A percentile compares a stretch with the other conserved stretches of the same genome.
Evolutionary conservation across 2,113 vertebrate species (phyloP).

Genomic region (Cololabis saira): DNA sequence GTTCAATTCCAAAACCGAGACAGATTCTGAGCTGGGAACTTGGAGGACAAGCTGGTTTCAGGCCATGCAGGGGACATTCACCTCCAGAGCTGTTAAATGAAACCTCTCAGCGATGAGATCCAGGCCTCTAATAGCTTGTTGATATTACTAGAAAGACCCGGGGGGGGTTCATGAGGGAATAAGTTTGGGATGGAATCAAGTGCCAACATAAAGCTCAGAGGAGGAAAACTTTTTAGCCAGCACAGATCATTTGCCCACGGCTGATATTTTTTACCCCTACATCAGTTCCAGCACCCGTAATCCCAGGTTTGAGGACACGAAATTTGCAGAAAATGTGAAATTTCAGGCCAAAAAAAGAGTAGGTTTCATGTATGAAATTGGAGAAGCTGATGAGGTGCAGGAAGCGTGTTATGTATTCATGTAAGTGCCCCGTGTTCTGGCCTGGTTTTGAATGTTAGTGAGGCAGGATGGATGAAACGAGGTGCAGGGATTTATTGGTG

Average conservation of each 20-base stretch:
- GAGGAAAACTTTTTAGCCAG: constrained; percentile 25
- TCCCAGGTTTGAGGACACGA: constrained; percentile 19
- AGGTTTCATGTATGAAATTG: constrained; percentile 46
- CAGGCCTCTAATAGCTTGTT: constrained; percentile 3
- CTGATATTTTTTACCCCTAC: constrained; percentile 16
- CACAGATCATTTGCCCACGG: constrained; percentile 18
- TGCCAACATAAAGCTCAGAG: constrained; percentile 17
- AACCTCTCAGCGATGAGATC: no score
- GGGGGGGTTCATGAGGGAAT: constrained; percentile 15
- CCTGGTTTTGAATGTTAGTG: constrained; percentile 14
- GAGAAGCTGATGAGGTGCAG: constrained; percentile 28
- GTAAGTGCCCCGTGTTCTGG: constrained; percentile 3
- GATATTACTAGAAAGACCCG: constrained; percentile 25
- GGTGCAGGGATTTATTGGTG: constrained; percentile 25
- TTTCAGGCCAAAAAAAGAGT: constrained; percentile 1
- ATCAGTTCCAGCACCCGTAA: constrained; percentile 48
- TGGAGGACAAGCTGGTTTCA: no score
- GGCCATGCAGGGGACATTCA: no score
- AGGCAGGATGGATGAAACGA: constrained; percentile 27
- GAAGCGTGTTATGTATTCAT: constrained; percentile 22
- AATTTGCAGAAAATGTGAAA: constrained; percentile 36
- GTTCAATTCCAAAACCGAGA: no score
- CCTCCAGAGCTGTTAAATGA: no score
- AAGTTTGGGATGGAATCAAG: constrained; percentile 3
- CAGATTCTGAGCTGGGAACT: no score